Base-by-base conservation (phyloP, 2,113 vertebrate genomes). In the Heterotis niloticus region DNA sequence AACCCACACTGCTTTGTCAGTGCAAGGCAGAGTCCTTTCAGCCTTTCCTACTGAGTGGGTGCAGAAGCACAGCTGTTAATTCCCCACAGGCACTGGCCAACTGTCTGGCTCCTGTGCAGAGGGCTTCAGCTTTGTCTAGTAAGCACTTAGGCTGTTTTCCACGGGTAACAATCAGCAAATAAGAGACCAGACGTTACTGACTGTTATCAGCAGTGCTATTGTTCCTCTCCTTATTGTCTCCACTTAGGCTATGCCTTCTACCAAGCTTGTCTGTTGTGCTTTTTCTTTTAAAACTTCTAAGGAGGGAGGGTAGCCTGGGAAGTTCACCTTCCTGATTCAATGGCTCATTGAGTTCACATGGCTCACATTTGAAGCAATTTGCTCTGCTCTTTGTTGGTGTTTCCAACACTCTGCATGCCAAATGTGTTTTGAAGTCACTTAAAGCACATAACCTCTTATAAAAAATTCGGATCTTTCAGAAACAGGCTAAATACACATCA, bases 11-110 rank as follows among this genome's bases (percentile, higher is more conserved):
- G 28, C 13, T 44, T 57, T 60, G 13, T 68, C 10, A 70, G 23
- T 44, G 62, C 51, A 51, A 18, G 5, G 28, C 20, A 24, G 4
- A 20, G 18, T 26, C 23, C n/a, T 7, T 13, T 34, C 64, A 23
- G 28, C 60, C 11, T 9, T 4, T 12, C 34, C 60, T 23, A 16
- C 20, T 64, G 60, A 52, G 11, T 17, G 16, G 24, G 65, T 23
- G 17, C n/a, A 68, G 65, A 24, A 28, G 28, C n/a, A 66, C 34
- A 66, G 64, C 44, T 77, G 62, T 66, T 65, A n/a, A 65, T 77
- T 28, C 29, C 24, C 26, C 34, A 28, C 23, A 29, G 66, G 56
- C 24, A 68, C 20, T 52, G 44, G 52, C 66, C 28, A 34, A 52
- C 1, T 24, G 24, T 69, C 28, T 70, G 26, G 56, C 23, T 57